phyloP scores from a whole-genome alignment of 2,797 vertebrate genomes.

The Anabas testudineus region DNA sequence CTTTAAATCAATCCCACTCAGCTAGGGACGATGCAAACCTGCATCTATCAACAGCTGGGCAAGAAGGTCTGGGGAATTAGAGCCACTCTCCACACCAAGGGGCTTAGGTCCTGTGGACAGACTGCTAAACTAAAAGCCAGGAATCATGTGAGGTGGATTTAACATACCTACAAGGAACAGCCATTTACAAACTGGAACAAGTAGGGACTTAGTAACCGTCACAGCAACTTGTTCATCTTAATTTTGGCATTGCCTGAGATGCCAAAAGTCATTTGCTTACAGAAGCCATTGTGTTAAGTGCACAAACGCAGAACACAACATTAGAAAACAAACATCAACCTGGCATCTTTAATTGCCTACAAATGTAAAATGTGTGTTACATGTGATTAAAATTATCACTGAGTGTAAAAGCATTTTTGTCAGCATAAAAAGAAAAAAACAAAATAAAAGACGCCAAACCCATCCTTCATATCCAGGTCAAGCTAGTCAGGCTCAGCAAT shows the following conservation, averaged over 20 bases:
- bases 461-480: slow-evolving; percentile 76
- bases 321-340: slow-evolving; percentile 9
- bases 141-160: slow-evolving; percentile 76
- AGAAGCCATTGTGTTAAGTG: slow-evolving; percentile 29
- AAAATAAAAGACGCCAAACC: slow-evolving; percentile 59
- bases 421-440: no score
- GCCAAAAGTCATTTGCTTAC: slow-evolving; percentile 55
- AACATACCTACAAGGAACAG: slow-evolving; percentile 63
- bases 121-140: slow-evolving; percentile 47
- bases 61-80: slow-evolving; percentile 45
- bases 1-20: not conserved
- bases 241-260: slow-evolving; percentile 29
- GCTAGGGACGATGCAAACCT: not conserved
- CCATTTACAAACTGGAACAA: slow-evolving; percentile 40
- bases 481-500: slow-evolving; percentile 66
- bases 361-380: not conserved
- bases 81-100: slow-evolving; percentile 44
- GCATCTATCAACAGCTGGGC: slow-evolving; percentile 34
- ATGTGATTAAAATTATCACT: not conserved
- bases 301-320: no score
- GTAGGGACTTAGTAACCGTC: slow-evolving; percentile 10
- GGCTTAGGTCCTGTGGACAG: slow-evolving; percentile 52
- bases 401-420: no score
- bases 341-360: not conserved
- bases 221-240: slow-evolving; percentile 7